Conservation (phyloP, 2,888 invertebrate species). For the Nomada flava region DNA sequence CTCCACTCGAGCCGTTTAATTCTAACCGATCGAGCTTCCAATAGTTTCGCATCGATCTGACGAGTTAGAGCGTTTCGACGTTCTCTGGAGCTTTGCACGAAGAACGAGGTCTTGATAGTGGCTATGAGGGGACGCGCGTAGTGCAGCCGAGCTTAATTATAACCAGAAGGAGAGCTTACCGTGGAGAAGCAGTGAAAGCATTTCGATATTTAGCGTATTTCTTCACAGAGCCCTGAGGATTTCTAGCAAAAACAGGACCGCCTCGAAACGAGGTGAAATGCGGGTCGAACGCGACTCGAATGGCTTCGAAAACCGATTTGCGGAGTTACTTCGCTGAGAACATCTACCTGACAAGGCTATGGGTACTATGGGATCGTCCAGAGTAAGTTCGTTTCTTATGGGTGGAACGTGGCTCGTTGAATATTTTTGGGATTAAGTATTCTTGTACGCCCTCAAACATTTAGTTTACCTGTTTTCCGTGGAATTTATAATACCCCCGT, state of each 20-base stretch:
- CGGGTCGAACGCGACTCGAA: neutral
- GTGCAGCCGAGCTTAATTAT: conserved; percentile 30
- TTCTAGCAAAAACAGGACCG: neutral
- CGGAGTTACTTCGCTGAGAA: neutral
- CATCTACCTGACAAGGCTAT: neutral
- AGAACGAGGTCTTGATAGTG: neutral
- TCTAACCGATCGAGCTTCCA: conserved; percentile 34
- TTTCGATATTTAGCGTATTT: conserved; percentile 32
- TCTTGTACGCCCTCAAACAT: neutral
- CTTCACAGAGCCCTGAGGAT: neutral
- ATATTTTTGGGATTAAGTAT: conserved; percentile 8
- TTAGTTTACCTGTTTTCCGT: neutral
- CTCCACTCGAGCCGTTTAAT: conserved; percentile 42
- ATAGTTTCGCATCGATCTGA: conserved; percentile 40
- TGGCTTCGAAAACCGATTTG: conserved; percentile 29
- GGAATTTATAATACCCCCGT: neutral
- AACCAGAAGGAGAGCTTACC: neutral
- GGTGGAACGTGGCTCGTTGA: neutral
- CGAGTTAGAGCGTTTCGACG: conserved; percentile 10
- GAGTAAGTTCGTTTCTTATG: neutral
- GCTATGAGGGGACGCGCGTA: neutral
- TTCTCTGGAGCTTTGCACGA: conserved; percentile 27
- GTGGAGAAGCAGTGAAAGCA: neutral
- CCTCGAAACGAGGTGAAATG: neutral
- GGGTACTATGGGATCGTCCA: neutral